Evolutionary conservation across 2,797 vertebrate genomes (phyloP), one percentile per base, ranked within the genome.

Genomic region (Bradypodion ventrale): DNA sequence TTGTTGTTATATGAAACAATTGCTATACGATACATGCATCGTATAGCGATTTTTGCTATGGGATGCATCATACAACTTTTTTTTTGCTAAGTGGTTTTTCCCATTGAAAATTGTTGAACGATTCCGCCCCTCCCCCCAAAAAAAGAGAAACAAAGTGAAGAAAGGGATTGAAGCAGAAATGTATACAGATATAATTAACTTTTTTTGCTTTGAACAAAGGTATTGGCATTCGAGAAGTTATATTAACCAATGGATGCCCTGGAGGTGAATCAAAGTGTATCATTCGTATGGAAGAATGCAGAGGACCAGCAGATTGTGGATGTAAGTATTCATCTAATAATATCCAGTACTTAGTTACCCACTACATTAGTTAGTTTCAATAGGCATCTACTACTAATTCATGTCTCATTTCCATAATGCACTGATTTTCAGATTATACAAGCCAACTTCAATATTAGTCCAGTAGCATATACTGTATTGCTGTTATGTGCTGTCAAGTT

Each of bases 211-310:
- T n/a, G 79, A 52, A 13, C 62, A 40, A 92, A 94, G 90, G 92
- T 73, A 75, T 90, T 63, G 91, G 91, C 80, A 83, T 94, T 83
- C 84, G 89, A 92, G 93, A 95, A 94, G 87, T 95, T 91, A 74
- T 95, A 42, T 89, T 94, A 92, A 94, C 85, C 59, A 90, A 80
- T 35, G 93, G 93, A 83, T 96, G 93, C 62, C 92, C 92, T 88
- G 92, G 87, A 25, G 70, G 85, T 72, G 94, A 96, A 93, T 80
- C 88, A 88, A 95, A 94, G 78, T 93, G 89, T 83, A 40, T 92
- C n/a, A 66, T 95, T 7, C 82, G 52, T 44, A 77, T 93, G 37
- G 92, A 95, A 87, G 92, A 94, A 75, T 94, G 92, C 52, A 78
- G 29, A 3, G 62, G 90, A 68, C 90, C 90, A 0, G 79, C 82